Base-by-base conservation (phyloP, 2,113 vertebrate species). In the Podilymbus podiceps region DNA sequence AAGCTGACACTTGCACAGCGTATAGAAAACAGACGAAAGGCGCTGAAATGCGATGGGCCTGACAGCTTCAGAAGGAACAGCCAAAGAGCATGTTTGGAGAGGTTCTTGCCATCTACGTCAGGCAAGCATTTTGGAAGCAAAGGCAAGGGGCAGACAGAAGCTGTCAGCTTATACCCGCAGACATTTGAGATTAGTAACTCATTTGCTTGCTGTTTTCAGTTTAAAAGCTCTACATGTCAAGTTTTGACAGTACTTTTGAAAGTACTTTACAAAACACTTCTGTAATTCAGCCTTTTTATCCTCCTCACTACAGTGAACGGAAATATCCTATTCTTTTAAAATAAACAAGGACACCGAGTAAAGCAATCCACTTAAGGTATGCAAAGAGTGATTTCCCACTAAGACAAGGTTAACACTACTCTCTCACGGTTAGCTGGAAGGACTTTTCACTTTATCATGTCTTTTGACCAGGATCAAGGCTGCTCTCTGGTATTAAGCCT, bases 61-160 rank as follows among this genome's bases (percentile, higher is more conserved):
- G 96, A 97, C 96, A 97, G 90, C 76, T 94, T 97, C 85, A 74
- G 88, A 88, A 77, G 68, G 31, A 94, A 50, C 40, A 96, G 94
- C 88, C 90, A 94, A 94, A 95, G 90, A 96, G 82, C 92, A 67
- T 35, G 64, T 58, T 49, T 94, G 88, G 73, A 79, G 85, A 90
- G 44, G 25, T 72, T 89, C 50, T 75, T 84, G 81, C 90, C 85
- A 85, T 74, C 78, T 90, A 89, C 82, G 90, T 92, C 83, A 94
- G 79, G 86, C 88, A 88, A 94, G 38, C 5, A 18, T 88, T 96
- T 89, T 85, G 76, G 62, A 96, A 92, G 75, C 46, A 93, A 78
- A 96, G 62, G 75, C 90, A 95, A 90, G 87, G 92, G 88, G 72
- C 81, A 94, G 87, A 93, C 85, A 92, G 94, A 96, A 97, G 72